Conservation (phyloP, 2,113 vertebrate species). For the Myrmecobius fasciatus region DNA sequence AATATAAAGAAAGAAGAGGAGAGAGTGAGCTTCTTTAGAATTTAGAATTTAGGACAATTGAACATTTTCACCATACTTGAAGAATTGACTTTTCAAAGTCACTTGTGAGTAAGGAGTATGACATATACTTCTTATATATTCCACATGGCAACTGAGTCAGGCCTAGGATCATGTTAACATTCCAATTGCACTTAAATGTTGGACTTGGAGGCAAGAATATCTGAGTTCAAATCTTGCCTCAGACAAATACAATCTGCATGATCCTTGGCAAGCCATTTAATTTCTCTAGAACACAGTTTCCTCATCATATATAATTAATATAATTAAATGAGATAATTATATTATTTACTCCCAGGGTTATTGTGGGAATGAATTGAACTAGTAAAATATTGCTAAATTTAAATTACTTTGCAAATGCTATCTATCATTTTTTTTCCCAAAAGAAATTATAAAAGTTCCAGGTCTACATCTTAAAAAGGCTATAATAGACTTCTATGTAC, state of each 20-base stretch:
- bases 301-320: too few species aligned
- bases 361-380: not conserved
- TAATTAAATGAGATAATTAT: not conserved
- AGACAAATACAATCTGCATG: not conserved
- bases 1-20: not conserved
- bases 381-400: not conserved
- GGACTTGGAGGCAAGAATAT: not conserved
- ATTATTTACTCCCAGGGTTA: not conserved
- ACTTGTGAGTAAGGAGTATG: not conserved
- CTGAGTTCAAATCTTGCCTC: not conserved
- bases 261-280: not conserved
- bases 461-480: not conserved
- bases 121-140: not conserved
- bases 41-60: not conserved
- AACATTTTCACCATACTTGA: not conserved
- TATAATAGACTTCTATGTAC: not conserved
- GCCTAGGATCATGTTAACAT: not conserved
- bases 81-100: not conserved
- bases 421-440: not conserved
- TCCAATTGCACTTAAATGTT: not conserved
- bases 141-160: not conserved
- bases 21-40: not conserved
- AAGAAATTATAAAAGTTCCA: not conserved
- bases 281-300: not conserved
- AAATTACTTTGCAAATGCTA: not conserved